Evolutionary conservation across 1,140 invertebrate species (phyloP).

Genomic region (Drosophila ananassae): DNA sequence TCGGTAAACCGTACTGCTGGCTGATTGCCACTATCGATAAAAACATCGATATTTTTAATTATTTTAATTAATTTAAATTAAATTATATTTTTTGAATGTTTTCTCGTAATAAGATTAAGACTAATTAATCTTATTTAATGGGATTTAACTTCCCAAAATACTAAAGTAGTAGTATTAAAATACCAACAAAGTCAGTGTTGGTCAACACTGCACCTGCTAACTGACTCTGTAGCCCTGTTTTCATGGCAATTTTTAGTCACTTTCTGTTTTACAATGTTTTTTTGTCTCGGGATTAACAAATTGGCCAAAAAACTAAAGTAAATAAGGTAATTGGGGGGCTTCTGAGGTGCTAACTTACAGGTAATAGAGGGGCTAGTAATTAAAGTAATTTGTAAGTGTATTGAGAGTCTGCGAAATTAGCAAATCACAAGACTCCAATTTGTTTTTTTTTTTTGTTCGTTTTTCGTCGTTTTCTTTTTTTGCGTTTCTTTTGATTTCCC

Average conservation of each 20-base stretch:
- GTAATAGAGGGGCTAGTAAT: background rate
- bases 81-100: too few species aligned
- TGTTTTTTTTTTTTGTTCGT: slow-evolving; percentile 17
- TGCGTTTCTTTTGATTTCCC: slow-evolving; percentile 11
- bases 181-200: background rate
- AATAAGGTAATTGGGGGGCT: slow-evolving; percentile 20
- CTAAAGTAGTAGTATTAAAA: background rate
- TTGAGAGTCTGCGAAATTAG: background rate
- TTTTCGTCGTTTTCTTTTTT: slow-evolving; percentile 30
- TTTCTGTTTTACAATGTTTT: slow-evolving; percentile 5
- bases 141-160: too few species aligned
- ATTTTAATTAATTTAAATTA: too few species aligned
- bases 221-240: background rate
- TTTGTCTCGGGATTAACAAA: slow-evolving; percentile 23
- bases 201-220: background rate
- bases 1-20: too few species aligned
- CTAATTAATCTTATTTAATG: too few species aligned
- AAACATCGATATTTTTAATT: background rate
- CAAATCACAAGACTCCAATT: slow-evolving; percentile 9
- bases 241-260: slow-evolving; percentile 1
- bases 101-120: too few species aligned
- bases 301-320: slow-evolving; percentile 23
- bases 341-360: background rate
- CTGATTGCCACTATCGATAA: background rate
- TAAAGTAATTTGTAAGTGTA: background rate